A percentile compares a stretch with the other conserved stretches of the same genome.
These are phyloP conservation scores for Acromyrmex charruanus DNA, from an alignment of 1,140 invertebrate genomes.

Conservation along the genomic window DNA sequence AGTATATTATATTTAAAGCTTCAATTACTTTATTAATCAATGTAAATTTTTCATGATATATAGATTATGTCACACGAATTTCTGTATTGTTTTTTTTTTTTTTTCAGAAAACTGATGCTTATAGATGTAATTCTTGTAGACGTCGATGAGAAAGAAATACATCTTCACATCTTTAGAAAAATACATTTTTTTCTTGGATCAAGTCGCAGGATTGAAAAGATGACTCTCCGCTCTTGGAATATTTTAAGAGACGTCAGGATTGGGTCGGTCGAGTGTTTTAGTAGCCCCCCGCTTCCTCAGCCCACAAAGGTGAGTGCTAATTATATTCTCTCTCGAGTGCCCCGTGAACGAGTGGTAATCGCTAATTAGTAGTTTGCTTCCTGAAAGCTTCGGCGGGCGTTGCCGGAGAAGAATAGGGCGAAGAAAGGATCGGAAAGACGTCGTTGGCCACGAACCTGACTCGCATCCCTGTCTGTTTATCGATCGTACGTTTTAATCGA, in stretches of 20 bases:
- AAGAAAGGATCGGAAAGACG: slow-evolving; percentile 35
- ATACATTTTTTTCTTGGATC: slow-evolving; percentile 42
- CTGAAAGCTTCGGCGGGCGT: slow-evolving; percentile 66
- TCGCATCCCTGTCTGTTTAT: slow-evolving; percentile 46
- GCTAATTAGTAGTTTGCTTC: slow-evolving; percentile 79
- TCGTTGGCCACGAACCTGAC: slow-evolving; percentile 15
- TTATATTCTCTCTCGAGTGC: slow-evolving; percentile 78
- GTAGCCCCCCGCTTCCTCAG: slow-evolving; percentile 42
- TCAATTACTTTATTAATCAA: background rate
- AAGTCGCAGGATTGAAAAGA: slow-evolving; percentile 61
- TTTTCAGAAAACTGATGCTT: slow-evolving; percentile 45
- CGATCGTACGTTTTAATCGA: slow-evolving; percentile 50
- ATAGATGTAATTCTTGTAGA: slow-evolving; percentile 1
- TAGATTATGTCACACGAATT: background rate
- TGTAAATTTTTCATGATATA: background rate
- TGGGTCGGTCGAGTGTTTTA: slow-evolving; percentile 67
- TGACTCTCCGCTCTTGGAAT: slow-evolving; percentile 74
- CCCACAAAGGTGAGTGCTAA: slow-evolving; percentile 79
- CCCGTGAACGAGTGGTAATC: slow-evolving; percentile 77
- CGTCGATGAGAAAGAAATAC: slow-evolving; percentile 23
- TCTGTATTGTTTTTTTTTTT: slow-evolving; percentile 29
- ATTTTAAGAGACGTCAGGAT: slow-evolving; percentile 70
- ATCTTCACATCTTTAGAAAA: slow-evolving; percentile 47
- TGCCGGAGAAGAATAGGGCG: slow-evolving; percentile 24
- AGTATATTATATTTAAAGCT: background rate